These are phyloP conservation scores for Strigamia maritima DNA, from an alignment of 2,888 invertebrate species.

Conservation along the genomic window DNA sequence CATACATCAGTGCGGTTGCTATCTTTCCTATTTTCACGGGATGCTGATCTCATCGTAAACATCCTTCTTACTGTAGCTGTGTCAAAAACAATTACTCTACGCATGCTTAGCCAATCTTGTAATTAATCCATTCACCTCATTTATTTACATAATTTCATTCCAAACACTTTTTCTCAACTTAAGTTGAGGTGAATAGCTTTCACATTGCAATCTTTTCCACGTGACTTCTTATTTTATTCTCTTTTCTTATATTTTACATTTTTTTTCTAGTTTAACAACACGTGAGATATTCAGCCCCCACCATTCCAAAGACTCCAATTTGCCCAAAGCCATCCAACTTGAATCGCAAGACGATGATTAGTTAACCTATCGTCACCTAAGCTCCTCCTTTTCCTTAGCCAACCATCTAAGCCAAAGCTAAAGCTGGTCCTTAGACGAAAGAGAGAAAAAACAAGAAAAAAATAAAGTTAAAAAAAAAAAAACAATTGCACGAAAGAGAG, in stretches of 20 bases:
- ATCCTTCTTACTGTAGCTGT: not conserved
- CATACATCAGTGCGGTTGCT: not conserved
- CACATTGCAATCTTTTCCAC: slow-evolving; percentile 2
- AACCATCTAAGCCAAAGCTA: not conserved
- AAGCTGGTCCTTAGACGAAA: not conserved
- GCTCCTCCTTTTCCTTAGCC: slow-evolving; percentile 3
- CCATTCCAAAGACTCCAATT: not conserved
- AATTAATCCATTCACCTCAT: slow-evolving; percentile 32
- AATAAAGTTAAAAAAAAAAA: not conserved
- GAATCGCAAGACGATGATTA: slow-evolving; percentile 6
- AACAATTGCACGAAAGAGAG: not conserved
- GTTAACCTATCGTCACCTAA: not conserved
- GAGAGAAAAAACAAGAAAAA: not conserved
- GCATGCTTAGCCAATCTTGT: slow-evolving; percentile 30
- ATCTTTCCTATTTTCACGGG: not conserved
- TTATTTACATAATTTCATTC: slow-evolving; percentile 9
- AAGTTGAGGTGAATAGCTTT: not conserved
- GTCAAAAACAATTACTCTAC: not conserved
- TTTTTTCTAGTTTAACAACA: not conserved
- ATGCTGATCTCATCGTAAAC: not conserved
- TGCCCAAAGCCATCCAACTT: not conserved
- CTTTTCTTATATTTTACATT: not conserved
- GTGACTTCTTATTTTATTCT: not conserved
- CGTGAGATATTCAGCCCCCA: not conserved
- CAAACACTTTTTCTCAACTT: not conserved